Base-by-base conservation (phyloP, 2,113 vertebrate species). In the Aegotheles bennettii region DNA sequence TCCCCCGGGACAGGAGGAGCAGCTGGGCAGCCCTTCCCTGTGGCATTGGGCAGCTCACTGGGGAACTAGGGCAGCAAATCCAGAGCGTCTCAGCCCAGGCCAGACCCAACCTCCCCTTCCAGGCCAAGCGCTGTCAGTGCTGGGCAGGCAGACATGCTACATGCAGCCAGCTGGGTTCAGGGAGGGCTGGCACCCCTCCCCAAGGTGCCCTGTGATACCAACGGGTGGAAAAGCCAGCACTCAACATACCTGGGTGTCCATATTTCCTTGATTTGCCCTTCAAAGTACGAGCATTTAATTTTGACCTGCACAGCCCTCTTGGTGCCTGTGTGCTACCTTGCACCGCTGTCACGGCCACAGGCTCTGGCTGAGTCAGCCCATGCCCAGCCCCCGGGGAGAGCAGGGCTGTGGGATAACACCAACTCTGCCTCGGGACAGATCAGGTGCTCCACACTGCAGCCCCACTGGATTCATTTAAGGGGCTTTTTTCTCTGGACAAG, bases 1-100 rank as follows among this genome's bases (percentile, higher is more conserved):
- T 64, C 16, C 25, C 6, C 3, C 2, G 0, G 19, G 25, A 64
- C 35, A 67, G 29, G 23, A 85, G 10, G 25, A 7, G 6, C 7
- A 7, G 6, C 7, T 3, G 4, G 51, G 19, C 45, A 89, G 45
- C 29, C 36, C 65, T 82, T 33, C 18, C 29, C 31, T 4, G 1
- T 42, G 59, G 50, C 68, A 76, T 26, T 0, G 0, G 13, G 5
- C 29, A 38, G 26, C 45, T 89, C 11, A 0, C 1, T 31, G 47
- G 45, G 40, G n/a, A 91, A 87, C 16, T 2, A 53, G 47, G n/a
- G 59, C 45, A 77, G n/a, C 35, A 81, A 84, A 81, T 60, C 33
- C 35, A n/a, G 71, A 73, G 59, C 38, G 25, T 38, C 54, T 45
- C 45, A 64, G 48, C 16, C 59, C 68, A 68, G 26, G 57, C 45